Evolutionary conservation across 2,888 invertebrate species (phyloP), one percentile per base, ranked within the genome.

Genomic region (Serrognathus titanus): DNA sequence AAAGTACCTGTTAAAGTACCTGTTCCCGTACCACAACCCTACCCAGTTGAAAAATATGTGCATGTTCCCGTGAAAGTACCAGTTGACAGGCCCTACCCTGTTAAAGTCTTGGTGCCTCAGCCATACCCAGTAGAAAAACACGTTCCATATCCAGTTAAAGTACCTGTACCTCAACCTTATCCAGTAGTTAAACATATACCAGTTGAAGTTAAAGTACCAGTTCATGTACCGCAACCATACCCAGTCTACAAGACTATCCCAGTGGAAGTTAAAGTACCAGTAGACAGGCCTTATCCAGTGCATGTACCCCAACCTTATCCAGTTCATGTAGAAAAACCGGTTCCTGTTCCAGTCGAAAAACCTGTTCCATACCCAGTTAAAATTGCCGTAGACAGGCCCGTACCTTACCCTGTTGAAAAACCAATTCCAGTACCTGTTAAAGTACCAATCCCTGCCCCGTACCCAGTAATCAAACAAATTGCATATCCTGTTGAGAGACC

Each of bases 121-220:
- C 90, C 90, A 65, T 90, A 90, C 79, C 89, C 89, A 62, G 90
- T 90, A 12, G 88, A 88, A 76, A 89, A 89, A 75, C 85, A 85
- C 73, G 76, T 90, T 10, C 90, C 85, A 37, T 83, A 85, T 74
- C 89, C 89, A 67, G 88, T 91, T 11, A 87, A 88, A 80, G 87
- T 89, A 48, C 86, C 81, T 59, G 88, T 89, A 46, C 89, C 90
- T 66, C 83, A 84, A 67, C 89, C 89, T 67, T 90, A 90, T 80
- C 90, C 90, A 70, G 88, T 88, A 65, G 88, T 88, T 75, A 88
- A 88, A 79, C 86, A 80, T 73, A 84, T 88, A 69, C 88, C 87
- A 69, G 84, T 84, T 71, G 87, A 88, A 63, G 88, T 88, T 6
- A 89, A 89, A 75, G 89, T 89, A 38, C 86, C 84, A 73, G 87